Conservation (phyloP, 2,888 invertebrate species). For the Cheilosia urbana region DNA sequence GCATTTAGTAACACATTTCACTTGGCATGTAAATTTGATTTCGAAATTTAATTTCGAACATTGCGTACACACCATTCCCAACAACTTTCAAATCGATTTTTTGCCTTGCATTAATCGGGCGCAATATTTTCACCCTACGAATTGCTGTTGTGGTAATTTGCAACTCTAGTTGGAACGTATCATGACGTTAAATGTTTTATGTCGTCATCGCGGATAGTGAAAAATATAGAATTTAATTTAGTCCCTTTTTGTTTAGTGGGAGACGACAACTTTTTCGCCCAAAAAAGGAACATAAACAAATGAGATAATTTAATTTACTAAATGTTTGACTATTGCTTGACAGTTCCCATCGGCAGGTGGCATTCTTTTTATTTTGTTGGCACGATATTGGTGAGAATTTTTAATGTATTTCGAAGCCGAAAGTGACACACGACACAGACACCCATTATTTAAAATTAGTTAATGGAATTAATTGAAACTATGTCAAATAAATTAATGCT, state of each 20-base stretch:
- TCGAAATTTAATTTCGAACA: slow-evolving; percentile 4
- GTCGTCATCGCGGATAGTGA: not conserved
- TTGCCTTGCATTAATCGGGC: not conserved
- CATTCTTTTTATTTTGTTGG: slow-evolving; percentile 67
- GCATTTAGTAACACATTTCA: slow-evolving; percentile 21
- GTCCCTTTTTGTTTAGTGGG: too few relatives aligned
- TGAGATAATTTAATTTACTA: not conserved
- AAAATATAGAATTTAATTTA: not conserved
- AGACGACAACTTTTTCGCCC: too few relatives aligned
- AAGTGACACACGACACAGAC: slow-evolving; percentile 73
- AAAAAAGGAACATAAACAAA: not conserved
- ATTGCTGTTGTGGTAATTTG: not conserved
- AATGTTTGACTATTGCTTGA: not conserved
- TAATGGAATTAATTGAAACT: not conserved
- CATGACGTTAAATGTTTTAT: not conserved
- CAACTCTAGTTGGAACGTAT: not conserved
- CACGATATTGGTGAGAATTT: slow-evolving; percentile 75
- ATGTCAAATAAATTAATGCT: not conserved
- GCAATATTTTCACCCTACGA: not conserved
- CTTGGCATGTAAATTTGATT: slow-evolving; percentile 10
- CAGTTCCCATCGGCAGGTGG: not conserved
- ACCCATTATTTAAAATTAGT: slow-evolving; percentile 15
- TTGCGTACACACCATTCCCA: not conserved
- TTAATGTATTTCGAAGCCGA: slow-evolving; percentile 77
- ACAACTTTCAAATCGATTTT: not conserved